Base-by-base conservation (phyloP, 2,797 vertebrate species). In the Paramormyrops hopkinsi region DNA sequence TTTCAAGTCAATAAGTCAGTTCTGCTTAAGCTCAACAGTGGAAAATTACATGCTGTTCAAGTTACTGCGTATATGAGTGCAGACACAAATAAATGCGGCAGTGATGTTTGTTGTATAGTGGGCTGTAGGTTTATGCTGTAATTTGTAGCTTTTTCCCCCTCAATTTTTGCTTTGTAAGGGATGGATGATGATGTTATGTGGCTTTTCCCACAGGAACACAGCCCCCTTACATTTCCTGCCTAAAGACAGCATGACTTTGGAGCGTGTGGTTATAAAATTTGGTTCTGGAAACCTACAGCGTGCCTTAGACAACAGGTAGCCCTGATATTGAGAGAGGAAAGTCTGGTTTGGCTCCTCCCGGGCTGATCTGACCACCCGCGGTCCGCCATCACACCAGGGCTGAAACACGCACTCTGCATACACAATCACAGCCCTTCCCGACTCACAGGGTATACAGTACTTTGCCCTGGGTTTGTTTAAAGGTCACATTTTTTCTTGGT, bases 401-500 rank as follows among this genome's bases (percentile, higher is more conserved):
- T 41, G 7, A n/a, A 11, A 56, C 17, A 19, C 19, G 22, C 48
- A 84, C 19, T 84, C 25, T 22, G n/a, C 41, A 84, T 48, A 4
- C 82, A 51, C n/a, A 11, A 37, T 14, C 1, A 4, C 33, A 12
- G 6, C 17, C 85, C 14, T 37, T 59, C 85, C 33, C 19, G 3
- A 17, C 25, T 87, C 85, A 41, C 33, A 17, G 25, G 33, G 51
- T 33, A 9, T 87, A 51, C 51, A 54, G 85, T 56, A 41, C 53
- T 54, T 84, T 84, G 76, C 46, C 46, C 82, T 59, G 25, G 53
- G 85, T 56, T 87, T 87, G 85, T 87, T 56, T 87, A 87, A 59
- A 87, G 25, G 25, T 87, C 53, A 59, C 85, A 87, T 87, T 51
- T 87, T 87, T 41, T 33, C 51, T 41, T 56, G 29, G 85, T 44